Evolutionary conservation across 2,797 vertebrate genomes (phyloP), one percentile per base, ranked within the genome.

Genomic region (Fistularia commersonii): DNA sequence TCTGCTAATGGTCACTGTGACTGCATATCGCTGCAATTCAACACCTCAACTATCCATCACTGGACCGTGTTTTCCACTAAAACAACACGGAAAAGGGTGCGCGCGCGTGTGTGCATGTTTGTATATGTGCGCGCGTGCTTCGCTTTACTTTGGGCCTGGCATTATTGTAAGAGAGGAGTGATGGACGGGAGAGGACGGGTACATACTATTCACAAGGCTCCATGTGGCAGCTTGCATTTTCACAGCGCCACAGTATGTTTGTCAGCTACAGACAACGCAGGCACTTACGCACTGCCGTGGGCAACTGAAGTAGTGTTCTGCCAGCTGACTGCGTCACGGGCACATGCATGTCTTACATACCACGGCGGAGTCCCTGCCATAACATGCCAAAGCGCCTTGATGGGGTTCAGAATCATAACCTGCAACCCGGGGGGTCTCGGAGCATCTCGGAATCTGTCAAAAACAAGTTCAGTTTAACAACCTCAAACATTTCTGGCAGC

Each of bases 1-100:
- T 64, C 77, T 54, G 81, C 84, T 88, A 88, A 89, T 88, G 86
- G 86, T 87, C 83, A 88, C 81, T 69, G 76, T 80, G 75, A 78
- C 85, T 69, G 81, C 68, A 79, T 76, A 74, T 69, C 45, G 33
- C 70, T 66, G 81, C 84, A 82, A 83, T 87, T 82, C 82, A 84
- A 81, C 87, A 52, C 74, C 69, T 87, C 75, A 61, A 82, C 77
- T 65, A 77, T 74, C 82, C 81, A 83, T 79, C 76, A 64, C 75
- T 68, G 85, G 83, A 79, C 81, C 75, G 56, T 48, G 65, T 72
- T 81, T 65, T 67, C 76, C 72, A 61, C 75, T 83, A 72, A 82
- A 81, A 69, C 76, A 83, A 80, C 77, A 76, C 32, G 32, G 67
- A 68, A 64, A 54, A 62, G 54, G 54, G 63, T 79, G 46, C 34